These are phyloP conservation scores for Xiphorhynchus erythropygius DNA, from an alignment of 2,797 vertebrate species.

Conservation along the genomic window DNA sequence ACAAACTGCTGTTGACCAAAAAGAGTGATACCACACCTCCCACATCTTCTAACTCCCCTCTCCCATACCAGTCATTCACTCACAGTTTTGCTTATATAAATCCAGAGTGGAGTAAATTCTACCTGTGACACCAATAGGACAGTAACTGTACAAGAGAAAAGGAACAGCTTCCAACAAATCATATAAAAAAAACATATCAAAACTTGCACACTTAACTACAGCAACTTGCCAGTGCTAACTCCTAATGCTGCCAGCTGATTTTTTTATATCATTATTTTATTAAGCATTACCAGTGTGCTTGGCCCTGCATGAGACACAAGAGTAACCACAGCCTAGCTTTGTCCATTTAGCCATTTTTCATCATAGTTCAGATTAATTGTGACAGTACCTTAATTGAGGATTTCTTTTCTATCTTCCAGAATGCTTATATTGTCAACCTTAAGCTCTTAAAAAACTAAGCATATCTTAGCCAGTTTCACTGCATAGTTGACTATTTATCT, in stretches of 20 bases:
- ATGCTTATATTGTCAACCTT: constrained; percentile 51
- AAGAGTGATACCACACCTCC: not conserved
- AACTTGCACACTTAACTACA: not conserved
- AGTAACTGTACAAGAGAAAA: not conserved
- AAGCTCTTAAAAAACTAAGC: constrained; percentile 37
- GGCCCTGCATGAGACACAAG: not conserved
- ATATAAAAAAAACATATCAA: not conserved
- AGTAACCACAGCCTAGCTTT: not conserved
- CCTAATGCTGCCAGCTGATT: not conserved
- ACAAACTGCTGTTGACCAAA: not conserved
- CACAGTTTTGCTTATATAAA: not conserved
- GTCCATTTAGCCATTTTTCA: constrained; percentile 47
- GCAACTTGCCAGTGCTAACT: not conserved
- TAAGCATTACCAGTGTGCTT: not conserved
- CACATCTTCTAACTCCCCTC: not conserved
- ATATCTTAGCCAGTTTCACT: constrained; percentile 46
- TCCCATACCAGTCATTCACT: not conserved
- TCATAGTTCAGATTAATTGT: constrained; percentile 39
- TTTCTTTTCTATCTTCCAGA: constrained; percentile 45
- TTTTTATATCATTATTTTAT: not conserved
- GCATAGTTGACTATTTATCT: constrained; percentile 46
- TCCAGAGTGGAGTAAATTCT: not conserved
- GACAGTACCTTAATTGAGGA: constrained; percentile 47
- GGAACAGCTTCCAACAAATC: not conserved
- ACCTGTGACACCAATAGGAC: not conserved